A percentile compares a stretch with the other conserved stretches of the same genome.
phyloP scores from a whole-genome alignment of 1,140 invertebrate species.

The Scaptomyza hsui region DNA sequence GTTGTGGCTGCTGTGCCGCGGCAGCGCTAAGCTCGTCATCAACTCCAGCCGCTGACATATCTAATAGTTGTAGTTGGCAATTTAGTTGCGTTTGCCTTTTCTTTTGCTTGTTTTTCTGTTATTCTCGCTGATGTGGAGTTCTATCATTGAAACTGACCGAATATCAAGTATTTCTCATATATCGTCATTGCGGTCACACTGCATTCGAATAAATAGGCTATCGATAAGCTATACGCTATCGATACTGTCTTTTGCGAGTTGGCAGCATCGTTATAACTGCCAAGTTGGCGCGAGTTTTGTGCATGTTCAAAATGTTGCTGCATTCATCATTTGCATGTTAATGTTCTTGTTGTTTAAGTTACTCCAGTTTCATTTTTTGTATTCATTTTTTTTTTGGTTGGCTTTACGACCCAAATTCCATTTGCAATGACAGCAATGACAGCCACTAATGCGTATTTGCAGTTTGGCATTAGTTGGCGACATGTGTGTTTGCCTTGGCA shows the following conservation, averaged over 20 bases:
- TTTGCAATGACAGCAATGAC: conserved; percentile 7
- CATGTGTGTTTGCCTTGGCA: conserved; percentile 43
- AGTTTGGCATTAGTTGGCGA: conserved; percentile 47
- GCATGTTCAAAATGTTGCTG: background rate
- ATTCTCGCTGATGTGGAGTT: conserved; percentile 42
- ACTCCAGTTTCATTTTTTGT: background rate
- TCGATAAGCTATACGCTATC: conserved; percentile 8
- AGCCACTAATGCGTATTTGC: conserved; percentile 59
- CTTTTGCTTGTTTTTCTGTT: conserved; percentile 30
- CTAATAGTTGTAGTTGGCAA: conserved; percentile 26
- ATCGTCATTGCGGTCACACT: conserved; percentile 19
- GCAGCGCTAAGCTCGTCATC: conserved; percentile 27
- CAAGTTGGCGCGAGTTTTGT: conserved; percentile 14
- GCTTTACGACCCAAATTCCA: conserved; percentile 8
- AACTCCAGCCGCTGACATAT: conserved; percentile 69
- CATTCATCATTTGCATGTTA: background rate
- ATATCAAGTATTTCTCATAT: conserved; percentile 1
- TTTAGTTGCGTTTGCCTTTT: conserved; percentile 9
- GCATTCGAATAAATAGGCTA: background rate
- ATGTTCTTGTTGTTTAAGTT: background rate
- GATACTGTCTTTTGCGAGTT: conserved; percentile 4
- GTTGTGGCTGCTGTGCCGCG: conserved; percentile 11
- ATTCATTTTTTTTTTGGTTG: background rate
- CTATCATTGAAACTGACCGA: conserved; percentile 16
- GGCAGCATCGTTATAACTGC: conserved; percentile 11